A percentile compares a stretch with the other conserved stretches of the same genome.
These are phyloP conservation scores for Myodes glareolus DNA, from an alignment of 2,113 vertebrate species.

Conservation along the genomic window DNA sequence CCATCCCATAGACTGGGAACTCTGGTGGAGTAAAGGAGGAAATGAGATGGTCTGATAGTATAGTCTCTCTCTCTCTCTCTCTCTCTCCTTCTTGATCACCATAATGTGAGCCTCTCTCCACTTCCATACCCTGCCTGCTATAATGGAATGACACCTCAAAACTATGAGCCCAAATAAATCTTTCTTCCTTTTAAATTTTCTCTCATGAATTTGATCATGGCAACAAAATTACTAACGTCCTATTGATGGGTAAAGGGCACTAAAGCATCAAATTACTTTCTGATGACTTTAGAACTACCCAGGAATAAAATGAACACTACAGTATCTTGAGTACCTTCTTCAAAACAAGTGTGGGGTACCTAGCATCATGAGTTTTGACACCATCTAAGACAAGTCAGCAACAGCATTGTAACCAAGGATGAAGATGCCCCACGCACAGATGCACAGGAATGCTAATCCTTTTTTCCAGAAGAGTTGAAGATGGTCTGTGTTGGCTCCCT, in stretches of 20 bases:
- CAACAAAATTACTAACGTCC: background rate
- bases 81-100: background rate
- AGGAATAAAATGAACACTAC: background rate
- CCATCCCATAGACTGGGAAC: too few species aligned
- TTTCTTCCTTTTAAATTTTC: background rate
- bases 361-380: background rate
- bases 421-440: background rate
- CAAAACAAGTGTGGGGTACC: background rate
- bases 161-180: background rate
- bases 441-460: background rate
- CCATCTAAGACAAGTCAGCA: background rate
- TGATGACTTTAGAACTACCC: background rate
- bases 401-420: background rate
- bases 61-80: background rate
- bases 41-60: background rate
- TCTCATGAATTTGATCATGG: background rate
- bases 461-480: conserved; percentile 51
- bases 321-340: background rate
- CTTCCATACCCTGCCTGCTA: background rate
- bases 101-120: background rate
- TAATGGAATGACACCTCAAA: background rate
- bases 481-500: background rate
- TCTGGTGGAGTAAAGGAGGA: background rate
- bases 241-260: background rate
- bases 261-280: background rate